These are phyloP conservation scores for Pseudochromis fuscus DNA, from an alignment of 2,797 vertebrate species.

Conservation along the genomic window DNA sequence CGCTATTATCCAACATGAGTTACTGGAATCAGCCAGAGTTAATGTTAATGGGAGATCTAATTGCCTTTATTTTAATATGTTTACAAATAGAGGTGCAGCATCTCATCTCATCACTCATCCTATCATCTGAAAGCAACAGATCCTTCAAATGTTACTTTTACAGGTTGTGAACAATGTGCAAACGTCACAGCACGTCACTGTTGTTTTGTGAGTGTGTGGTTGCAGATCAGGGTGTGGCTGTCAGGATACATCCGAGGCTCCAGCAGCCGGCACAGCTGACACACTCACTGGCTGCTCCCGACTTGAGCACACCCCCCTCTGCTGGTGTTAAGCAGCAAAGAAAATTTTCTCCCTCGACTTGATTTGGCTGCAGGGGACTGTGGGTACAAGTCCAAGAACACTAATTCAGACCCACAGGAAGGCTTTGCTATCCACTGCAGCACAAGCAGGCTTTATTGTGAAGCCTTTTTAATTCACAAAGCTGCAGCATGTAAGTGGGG, in stretches of 20 bases:
- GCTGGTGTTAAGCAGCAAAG: conserved; percentile 74
- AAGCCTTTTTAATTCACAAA: conserved; percentile 63
- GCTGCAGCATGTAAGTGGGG: conserved; percentile 78
- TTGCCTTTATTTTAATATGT: conserved; percentile 15
- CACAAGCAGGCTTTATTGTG: conserved; percentile 65
- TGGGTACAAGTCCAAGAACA: conserved; percentile 74
- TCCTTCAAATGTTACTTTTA: neutral
- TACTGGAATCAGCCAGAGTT: neutral
- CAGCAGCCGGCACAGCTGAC: conserved; percentile 42
- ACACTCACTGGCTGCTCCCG: conserved; percentile 47
- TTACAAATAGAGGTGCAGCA: neutral
- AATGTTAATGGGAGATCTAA: conserved; percentile 7
- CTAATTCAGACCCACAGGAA: conserved; percentile 73
- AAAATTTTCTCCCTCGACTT: conserved; percentile 30
- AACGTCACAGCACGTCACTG: neutral
- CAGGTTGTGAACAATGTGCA: neutral
- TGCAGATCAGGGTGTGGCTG: conserved; percentile 70
- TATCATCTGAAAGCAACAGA: neutral
- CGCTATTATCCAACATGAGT: conserved; percentile 7
- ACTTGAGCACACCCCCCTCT: conserved; percentile 81
- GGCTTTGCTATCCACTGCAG: conserved; percentile 64
- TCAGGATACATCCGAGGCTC: conserved; percentile 40
- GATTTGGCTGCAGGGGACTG: conserved; percentile 67
- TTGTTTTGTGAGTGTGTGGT: conserved; percentile 17
- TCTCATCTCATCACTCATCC: conserved; percentile 1